Percentiles rank a stretch among this genome's conserved stretches.
Evolutionary conservation across 1,140 invertebrate species (phyloP).

Genomic region (Drosophila ironensis): DNA sequence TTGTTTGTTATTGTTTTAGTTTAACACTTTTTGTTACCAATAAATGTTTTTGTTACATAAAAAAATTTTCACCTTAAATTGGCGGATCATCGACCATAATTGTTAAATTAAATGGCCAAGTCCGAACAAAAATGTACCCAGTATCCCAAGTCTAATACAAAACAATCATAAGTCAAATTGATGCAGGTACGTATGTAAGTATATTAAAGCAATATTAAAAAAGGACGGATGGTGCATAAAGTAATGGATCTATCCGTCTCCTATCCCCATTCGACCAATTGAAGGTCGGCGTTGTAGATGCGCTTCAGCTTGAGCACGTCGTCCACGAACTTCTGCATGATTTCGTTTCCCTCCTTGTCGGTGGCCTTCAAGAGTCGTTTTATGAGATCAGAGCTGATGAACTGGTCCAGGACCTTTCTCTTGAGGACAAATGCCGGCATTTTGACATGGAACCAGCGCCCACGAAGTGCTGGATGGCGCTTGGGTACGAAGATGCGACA

Average conservation of each 20-base stretch:
- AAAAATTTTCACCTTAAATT: no score
- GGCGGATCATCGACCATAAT: no score
- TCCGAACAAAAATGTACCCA: no score
- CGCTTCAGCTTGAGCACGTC: background rate
- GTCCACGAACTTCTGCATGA: background rate
- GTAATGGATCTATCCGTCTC: no score
- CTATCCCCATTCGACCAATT: background rate
- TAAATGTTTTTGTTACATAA: slow-evolving; percentile 21
- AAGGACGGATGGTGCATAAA: no score
- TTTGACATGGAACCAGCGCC: background rate
- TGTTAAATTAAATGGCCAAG: no score
- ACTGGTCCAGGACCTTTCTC: background rate
- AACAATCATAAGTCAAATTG: no score
- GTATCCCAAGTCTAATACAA: no score
- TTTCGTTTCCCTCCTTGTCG: background rate
- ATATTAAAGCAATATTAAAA: no score
- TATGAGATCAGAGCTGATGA: background rate
- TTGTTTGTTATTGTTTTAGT: slow-evolving; percentile 8
- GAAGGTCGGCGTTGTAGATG: background rate
- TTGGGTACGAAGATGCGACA: background rate
- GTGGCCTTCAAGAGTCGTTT: background rate
- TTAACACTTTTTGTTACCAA: no score
- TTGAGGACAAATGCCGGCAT: background rate
- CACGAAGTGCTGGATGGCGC: background rate
- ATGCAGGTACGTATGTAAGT: no score